Conservation (phyloP, 64 coral and sea anemone genomes). For the Cladopsammia gracilis region DNA sequence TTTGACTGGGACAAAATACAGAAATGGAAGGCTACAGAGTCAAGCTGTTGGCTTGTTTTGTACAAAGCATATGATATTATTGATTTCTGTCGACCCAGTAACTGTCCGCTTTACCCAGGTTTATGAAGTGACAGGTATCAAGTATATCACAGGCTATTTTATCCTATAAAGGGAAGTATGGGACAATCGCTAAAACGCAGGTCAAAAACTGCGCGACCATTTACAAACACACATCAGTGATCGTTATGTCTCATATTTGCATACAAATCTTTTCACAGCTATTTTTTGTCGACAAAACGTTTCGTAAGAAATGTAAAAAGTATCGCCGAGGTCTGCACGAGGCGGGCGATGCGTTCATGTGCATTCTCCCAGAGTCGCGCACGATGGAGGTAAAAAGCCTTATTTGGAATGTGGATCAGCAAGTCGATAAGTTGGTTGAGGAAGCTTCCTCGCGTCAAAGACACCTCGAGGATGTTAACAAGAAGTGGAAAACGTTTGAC, state of each 20-base stretch:
- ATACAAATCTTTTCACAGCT: slow-evolving; percentile 34
- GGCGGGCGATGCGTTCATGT: slow-evolving; percentile 35
- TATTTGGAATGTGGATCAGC: slow-evolving; percentile 68
- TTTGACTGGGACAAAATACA: no score
- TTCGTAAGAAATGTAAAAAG: slow-evolving; percentile 80
- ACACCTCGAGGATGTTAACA: slow-evolving; percentile 81
- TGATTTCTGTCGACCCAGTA: no score
- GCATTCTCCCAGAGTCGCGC: slow-evolving; percentile 35
- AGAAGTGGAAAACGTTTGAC: slow-evolving; percentile 86
- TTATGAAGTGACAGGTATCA: no score
- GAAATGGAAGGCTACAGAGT: no score
- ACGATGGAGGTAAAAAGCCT: slow-evolving; percentile 59
- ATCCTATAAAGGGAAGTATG: no score
- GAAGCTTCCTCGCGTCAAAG: slow-evolving; percentile 58
- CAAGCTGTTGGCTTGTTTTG: no score
- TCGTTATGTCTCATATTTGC: neutral
- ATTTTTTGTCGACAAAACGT: slow-evolving; percentile 84
- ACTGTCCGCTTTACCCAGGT: no score
- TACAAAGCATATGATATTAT: no score
- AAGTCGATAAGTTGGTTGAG: slow-evolving; percentile 49
- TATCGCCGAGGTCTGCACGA: slow-evolving; percentile 60
- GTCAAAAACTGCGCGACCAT: no score
- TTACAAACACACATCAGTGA: no score
- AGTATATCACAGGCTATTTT: no score
- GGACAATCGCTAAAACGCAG: no score